phyloP scores from a whole-genome alignment of 1,140 invertebrate genomes.

The Hylaeus volcanicus region DNA sequence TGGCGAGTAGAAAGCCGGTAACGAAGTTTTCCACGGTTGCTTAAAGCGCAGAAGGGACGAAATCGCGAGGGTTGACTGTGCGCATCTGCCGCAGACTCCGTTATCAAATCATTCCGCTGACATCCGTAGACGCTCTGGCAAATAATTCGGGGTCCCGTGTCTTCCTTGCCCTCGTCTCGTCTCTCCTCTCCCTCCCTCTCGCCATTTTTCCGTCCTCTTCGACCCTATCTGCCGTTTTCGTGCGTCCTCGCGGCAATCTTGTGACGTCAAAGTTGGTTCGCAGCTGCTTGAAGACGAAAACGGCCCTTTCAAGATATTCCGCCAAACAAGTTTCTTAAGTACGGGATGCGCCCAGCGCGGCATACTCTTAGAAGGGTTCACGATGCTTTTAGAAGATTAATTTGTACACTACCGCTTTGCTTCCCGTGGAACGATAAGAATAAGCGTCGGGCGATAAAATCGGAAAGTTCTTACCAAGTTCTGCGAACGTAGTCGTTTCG shows the following conservation, averaged over 20 bases:
- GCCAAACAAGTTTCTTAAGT: constrained; percentile 55
- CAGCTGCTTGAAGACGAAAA: constrained; percentile 39
- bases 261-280: constrained; percentile 41
- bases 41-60: constrained; percentile 38
- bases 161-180: constrained; percentile 1
- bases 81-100: constrained; percentile 49
- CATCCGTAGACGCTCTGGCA: constrained; percentile 49
- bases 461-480: background rate
- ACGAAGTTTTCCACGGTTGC: constrained; percentile 51
- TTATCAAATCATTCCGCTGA: constrained; percentile 62
- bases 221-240: constrained; percentile 41
- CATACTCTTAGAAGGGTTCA: background rate
- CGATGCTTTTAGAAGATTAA: constrained; percentile 64
- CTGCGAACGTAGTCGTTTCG: background rate
- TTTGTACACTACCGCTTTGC: constrained; percentile 45
- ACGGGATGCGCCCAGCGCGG: constrained; percentile 9
- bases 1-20: constrained; percentile 6
- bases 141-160: constrained; percentile 48
- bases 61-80: constrained; percentile 12
- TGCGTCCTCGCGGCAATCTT: constrained; percentile 35
- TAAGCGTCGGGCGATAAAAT: background rate
- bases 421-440: constrained; percentile 39
- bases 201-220: background rate
- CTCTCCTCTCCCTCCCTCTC: constrained; percentile 6
- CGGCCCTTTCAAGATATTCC: constrained; percentile 41